Evolutionary conservation across 1,140 invertebrate genomes (phyloP).

Genomic region (Mya arenaria): DNA sequence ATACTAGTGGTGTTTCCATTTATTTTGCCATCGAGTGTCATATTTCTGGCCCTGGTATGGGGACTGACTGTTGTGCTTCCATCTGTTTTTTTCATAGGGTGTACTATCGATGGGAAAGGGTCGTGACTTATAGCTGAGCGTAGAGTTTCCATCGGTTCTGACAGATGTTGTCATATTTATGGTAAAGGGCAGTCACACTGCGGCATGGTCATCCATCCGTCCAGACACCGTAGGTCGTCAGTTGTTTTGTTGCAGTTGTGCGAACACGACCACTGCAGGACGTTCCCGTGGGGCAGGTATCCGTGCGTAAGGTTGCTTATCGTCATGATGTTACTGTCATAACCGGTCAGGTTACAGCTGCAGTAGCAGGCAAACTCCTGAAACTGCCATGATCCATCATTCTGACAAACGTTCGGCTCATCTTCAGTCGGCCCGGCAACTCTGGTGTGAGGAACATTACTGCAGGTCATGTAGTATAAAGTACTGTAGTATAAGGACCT

Average conservation of each 20-base stretch:
- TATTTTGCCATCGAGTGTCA: too few species aligned
- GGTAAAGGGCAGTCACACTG: too few species aligned
- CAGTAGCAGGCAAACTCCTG: constrained; percentile 23
- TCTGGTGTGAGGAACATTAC: background rate
- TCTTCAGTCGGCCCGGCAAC: background rate
- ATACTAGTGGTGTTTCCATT: too few species aligned
- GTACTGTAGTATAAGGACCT: background rate
- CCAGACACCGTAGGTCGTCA: background rate
- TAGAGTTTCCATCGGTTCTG: too few species aligned
- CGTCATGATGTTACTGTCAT: background rate
- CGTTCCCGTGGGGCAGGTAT: background rate
- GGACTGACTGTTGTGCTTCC: too few species aligned
- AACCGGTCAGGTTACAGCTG: constrained; percentile 25
- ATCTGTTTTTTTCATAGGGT: too few species aligned
- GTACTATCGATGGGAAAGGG: too few species aligned
- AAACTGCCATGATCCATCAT: background rate
- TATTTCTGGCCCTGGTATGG: too few species aligned
- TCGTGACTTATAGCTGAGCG: too few species aligned
- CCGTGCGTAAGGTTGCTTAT: background rate
- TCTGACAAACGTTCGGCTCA: background rate
- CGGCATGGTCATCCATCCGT: constrained; percentile 13
- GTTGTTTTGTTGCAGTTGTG: background rate
- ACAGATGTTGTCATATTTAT: too few species aligned
- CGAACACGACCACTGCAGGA: constrained; percentile 23
- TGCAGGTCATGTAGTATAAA: background rate